These are phyloP conservation scores for Sphyrna mokarran DNA, from an alignment of 2,113 vertebrate genomes.

Conservation along the genomic window DNA sequence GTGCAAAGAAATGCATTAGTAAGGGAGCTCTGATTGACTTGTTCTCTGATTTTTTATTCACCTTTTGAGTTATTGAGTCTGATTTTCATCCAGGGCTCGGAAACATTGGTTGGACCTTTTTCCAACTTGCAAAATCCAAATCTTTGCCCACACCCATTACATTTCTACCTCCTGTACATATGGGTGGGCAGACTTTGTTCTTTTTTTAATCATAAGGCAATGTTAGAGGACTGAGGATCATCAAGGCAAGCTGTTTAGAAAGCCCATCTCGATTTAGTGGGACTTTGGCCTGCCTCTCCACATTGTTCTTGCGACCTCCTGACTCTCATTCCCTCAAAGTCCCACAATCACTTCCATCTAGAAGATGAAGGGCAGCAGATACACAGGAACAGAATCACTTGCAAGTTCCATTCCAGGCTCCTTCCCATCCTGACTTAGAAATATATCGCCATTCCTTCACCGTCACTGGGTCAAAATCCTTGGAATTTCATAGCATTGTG, in stretches of 20 bases:
- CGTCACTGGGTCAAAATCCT: too few relatives aligned
- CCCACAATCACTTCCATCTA: too few relatives aligned
- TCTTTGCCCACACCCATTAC: too few relatives aligned
- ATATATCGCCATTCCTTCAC: too few relatives aligned
- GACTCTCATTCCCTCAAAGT: background rate
- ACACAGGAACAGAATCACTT: too few relatives aligned
- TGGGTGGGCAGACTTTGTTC: background rate
- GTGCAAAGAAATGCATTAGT: background rate
- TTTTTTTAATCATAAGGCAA: background rate
- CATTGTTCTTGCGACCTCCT: background rate
- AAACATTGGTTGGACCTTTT: background rate
- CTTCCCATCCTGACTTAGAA: too few relatives aligned
- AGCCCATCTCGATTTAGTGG: background rate
- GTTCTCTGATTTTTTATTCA: background rate
- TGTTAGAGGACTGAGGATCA: background rate
- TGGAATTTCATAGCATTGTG: too few relatives aligned
- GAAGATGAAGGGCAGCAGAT: too few relatives aligned
- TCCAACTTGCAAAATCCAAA: background rate
- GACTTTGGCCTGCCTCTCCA: background rate
- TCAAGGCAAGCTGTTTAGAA: background rate
- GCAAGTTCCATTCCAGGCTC: too few relatives aligned
- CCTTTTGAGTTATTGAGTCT: background rate
- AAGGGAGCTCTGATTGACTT: background rate
- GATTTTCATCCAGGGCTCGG: background rate
- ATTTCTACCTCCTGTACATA: background rate